phyloP scores from a whole-genome alignment of 2,113 vertebrate species.

The Nibea albiflora region DNA sequence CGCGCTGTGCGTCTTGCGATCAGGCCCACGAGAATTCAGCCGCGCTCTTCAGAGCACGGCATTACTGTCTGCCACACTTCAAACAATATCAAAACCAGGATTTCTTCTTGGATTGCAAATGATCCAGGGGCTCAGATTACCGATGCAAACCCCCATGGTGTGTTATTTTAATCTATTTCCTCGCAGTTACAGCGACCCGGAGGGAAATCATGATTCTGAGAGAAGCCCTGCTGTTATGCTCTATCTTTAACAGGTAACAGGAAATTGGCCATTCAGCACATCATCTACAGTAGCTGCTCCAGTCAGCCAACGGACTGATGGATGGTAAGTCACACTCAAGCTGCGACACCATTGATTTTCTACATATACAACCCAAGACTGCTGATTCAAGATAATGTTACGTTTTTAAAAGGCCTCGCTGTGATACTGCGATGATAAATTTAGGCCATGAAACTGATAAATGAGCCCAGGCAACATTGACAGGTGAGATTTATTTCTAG shows the following conservation, averaged over 20 bases:
- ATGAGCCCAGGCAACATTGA: conserved; percentile 26
- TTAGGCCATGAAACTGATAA: conserved; percentile 47
- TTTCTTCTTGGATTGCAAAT: conserved; percentile 19
- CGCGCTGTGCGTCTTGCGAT: background rate
- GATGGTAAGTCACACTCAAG: conserved; percentile 64
- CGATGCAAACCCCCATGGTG: conserved; percentile 30
- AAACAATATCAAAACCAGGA: conserved; percentile 28
- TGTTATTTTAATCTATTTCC: conserved; percentile 41
- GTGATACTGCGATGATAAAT: conserved; percentile 51
- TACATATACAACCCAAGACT: conserved; percentile 55
- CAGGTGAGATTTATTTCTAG: conserved; percentile 54
- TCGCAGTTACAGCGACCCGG: conserved; percentile 13
- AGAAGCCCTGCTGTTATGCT: conserved; percentile 6
- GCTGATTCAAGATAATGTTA: conserved; percentile 73
- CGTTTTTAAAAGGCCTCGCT: conserved; percentile 54
- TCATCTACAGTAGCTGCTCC: conserved; percentile 55
- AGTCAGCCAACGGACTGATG: conserved; percentile 62
- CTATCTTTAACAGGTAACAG: conserved; percentile 65
- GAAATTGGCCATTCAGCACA: conserved; percentile 75
- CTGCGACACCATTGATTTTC: conserved; percentile 73
- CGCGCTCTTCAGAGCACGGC: background rate
- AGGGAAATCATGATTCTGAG: conserved; percentile 27
- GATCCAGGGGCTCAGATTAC: conserved; percentile 40
- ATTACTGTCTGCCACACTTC: conserved; percentile 19
- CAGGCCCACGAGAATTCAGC: background rate